Conservation (phyloP, 2,888 invertebrate genomes). For the Baccha elongata region DNA sequence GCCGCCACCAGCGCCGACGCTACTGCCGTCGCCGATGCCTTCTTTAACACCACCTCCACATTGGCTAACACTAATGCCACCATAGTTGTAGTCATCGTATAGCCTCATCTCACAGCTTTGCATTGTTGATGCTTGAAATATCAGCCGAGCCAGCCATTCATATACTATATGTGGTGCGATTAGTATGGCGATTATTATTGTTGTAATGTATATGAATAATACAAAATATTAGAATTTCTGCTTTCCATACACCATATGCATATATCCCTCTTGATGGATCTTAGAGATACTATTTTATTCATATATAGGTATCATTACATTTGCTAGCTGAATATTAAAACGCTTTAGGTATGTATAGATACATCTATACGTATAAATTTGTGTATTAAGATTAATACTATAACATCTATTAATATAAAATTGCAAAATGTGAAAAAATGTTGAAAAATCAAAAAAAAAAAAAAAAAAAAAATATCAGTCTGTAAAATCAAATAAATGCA, state of each 20-base stretch:
- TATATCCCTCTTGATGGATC: not conserved
- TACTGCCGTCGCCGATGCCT: constrained; percentile 72
- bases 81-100: constrained; percentile 23
- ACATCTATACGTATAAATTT: too few species aligned
- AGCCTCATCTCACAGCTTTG: constrained; percentile 11
- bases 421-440: too few species aligned
- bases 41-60: constrained; percentile 7
- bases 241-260: too few species aligned
- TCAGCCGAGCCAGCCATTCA: constrained; percentile 19
- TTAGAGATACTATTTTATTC: constrained; percentile 24
- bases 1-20: constrained; percentile 76
- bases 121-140: constrained; percentile 44
- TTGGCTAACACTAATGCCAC: constrained; percentile 16
- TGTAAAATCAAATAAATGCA: too few species aligned
- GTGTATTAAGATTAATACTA: too few species aligned
- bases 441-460: too few species aligned
- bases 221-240: constrained; percentile 37
- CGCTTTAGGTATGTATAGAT: too few species aligned
- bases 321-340: not conserved
- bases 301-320: constrained; percentile 18
- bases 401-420: too few species aligned
- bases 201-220: too few species aligned
- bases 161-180: constrained; percentile 33
- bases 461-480: too few species aligned
- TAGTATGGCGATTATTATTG: constrained; percentile 46